These are phyloP conservation scores for Enteromius treurensis DNA, from an alignment of 2,797 vertebrate genomes.

Conservation along the genomic window DNA sequence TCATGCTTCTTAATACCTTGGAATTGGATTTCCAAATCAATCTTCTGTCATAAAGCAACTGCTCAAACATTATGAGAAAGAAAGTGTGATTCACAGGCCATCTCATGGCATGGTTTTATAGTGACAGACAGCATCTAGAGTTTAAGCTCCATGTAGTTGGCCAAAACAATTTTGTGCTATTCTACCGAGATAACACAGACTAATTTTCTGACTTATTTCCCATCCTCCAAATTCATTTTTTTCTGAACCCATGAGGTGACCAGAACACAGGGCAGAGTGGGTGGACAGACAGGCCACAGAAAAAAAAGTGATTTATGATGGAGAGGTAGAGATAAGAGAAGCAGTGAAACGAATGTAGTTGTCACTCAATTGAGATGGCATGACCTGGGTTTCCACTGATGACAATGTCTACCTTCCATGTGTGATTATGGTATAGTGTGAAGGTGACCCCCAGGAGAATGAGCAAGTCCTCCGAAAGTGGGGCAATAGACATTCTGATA, in stretches of 20 bases:
- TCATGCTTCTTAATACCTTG: not conserved
- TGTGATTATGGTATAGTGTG: constrained; percentile 55
- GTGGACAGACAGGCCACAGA: constrained; percentile 30
- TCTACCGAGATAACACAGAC: constrained; percentile 29
- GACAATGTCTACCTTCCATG: constrained; percentile 53
- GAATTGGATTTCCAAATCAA: not conserved
- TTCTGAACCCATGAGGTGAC: constrained; percentile 34
- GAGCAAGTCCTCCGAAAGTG: not conserved
- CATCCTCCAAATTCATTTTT: constrained; percentile 21
- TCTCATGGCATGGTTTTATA: constrained; percentile 27
- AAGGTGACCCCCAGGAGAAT: constrained; percentile 58
- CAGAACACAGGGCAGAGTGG: constrained; percentile 27
- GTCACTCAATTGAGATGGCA: constrained; percentile 54
- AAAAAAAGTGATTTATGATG: constrained; percentile 37
- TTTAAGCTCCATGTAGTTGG: constrained; percentile 21
- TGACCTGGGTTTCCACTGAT: constrained; percentile 54
- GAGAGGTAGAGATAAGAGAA: constrained; percentile 45
- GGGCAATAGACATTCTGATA: not conserved
- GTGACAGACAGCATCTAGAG: constrained; percentile 15
- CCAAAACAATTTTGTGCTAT: constrained; percentile 30
- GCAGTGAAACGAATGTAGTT: constrained; percentile 59
- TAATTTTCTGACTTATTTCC: constrained; percentile 34
- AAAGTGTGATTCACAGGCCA: not conserved
- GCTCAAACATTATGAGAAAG: not conserved
- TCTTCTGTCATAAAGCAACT: constrained; percentile 6